Percentiles rank a stretch among this genome's conserved stretches.
phyloP scores from a whole-genome alignment of 2,113 vertebrate species.

The Condylura cristata region DNA sequence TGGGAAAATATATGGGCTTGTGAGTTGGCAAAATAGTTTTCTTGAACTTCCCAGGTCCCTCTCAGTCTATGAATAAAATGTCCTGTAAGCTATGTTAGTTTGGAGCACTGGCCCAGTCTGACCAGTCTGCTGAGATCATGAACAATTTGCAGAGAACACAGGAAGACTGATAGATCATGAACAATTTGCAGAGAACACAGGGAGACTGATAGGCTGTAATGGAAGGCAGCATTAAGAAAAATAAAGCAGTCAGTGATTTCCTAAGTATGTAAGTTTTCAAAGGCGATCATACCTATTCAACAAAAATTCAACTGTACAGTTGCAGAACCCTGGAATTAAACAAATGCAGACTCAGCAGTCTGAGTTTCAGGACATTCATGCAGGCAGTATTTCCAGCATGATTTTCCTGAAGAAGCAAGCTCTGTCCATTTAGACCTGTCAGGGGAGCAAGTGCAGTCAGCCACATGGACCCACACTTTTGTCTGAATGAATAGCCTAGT shows the following conservation, averaged over 20 bases:
- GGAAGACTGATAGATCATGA: conserved; percentile 37
- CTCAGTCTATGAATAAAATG: not conserved
- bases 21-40: conserved; percentile 48
- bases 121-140: conserved; percentile 57
- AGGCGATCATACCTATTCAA: conserved; percentile 50
- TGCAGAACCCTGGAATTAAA: conserved; percentile 57
- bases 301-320: conserved; percentile 31
- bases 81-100: not conserved
- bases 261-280: conserved; percentile 32
- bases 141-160: conserved; percentile 53
- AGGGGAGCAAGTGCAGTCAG: not conserved
- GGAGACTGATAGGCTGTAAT: conserved; percentile 18
- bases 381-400: conserved; percentile 31
- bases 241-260: conserved; percentile 28
- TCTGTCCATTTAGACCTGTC: conserved; percentile 48
- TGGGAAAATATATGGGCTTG: not conserved
- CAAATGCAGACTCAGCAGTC: conserved; percentile 26
- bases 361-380: conserved; percentile 43
- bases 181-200: conserved; percentile 51
- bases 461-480: not conserved
- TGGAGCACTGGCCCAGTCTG: conserved; percentile 52
- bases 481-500: conserved; percentile 26
- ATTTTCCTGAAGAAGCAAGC: conserved; percentile 49
- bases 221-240: not conserved
- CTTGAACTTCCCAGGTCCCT: conserved; percentile 33